phyloP scores from a whole-genome alignment of 2,113 vertebrate genomes.

The Thalassarche chlororhynchos region DNA sequence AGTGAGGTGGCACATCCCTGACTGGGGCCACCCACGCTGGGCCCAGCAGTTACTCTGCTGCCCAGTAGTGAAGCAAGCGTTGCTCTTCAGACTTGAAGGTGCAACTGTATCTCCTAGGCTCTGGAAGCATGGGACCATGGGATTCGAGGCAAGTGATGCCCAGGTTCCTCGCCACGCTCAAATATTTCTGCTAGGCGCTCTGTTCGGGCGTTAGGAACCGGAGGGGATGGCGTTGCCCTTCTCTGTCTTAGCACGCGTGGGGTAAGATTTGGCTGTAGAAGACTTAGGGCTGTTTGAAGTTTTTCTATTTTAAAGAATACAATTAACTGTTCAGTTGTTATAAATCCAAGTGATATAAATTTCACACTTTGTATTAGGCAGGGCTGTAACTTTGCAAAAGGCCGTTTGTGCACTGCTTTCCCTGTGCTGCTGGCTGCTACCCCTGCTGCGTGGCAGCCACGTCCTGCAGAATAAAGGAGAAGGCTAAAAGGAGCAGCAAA shows the following conservation, averaged over 20 bases:
- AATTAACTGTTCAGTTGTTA: no score
- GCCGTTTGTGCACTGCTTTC: not conserved
- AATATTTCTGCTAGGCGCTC: rapidly evolving
- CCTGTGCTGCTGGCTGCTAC: not conserved
- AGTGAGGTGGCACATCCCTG: not conserved
- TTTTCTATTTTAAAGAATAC: not conserved
- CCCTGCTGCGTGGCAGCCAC: not conserved
- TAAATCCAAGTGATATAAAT: rapidly evolving
- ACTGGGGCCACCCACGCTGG: rapidly evolving
- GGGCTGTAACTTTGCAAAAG: not conserved
- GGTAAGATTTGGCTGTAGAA: not conserved
- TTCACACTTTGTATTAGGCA: not conserved
- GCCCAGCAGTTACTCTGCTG: not conserved
- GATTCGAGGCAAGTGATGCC: not conserved
- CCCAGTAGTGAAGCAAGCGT: rapidly evolving
- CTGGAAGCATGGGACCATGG: rapidly evolving
- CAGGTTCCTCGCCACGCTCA: not conserved
- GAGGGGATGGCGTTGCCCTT: not conserved
- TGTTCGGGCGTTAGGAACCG: not conserved
- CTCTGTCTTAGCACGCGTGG: not conserved
- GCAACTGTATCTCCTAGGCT: not conserved
- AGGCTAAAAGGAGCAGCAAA: not conserved
- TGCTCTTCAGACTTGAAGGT: not conserved
- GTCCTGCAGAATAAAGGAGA: not conserved
- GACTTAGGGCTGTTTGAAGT: not conserved